Conservation (phyloP, 2,113 vertebrate species). For the Ramphastos sulfuratus region DNA sequence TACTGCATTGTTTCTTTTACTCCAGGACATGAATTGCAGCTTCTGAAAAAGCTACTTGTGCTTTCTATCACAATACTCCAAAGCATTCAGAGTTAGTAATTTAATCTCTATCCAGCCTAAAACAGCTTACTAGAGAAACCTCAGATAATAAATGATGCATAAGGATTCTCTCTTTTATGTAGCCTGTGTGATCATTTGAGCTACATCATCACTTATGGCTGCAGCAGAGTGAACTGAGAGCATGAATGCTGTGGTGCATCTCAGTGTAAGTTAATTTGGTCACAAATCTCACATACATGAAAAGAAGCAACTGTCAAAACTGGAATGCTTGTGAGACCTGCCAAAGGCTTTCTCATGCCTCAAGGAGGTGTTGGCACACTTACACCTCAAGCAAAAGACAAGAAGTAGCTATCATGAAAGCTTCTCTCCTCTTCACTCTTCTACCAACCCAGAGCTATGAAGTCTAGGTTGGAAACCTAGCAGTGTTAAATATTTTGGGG, state of each 20-base stretch:
- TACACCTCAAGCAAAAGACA: not conserved
- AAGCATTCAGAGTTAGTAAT: slow-evolving; percentile 28
- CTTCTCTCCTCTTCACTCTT: not conserved
- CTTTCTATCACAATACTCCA: not conserved
- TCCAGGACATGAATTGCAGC: not conserved
- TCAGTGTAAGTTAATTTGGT: slow-evolving; percentile 18
- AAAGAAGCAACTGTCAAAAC: slow-evolving; percentile 38
- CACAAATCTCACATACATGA: not conserved
- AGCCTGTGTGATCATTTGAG: not conserved
- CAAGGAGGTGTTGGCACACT: not conserved
- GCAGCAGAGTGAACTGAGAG: slow-evolving; percentile 32
- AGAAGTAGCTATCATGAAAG: not conserved
- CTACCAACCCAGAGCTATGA: not conserved
- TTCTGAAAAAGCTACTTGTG: not conserved
- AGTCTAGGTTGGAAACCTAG: not conserved
- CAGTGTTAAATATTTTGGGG: not conserved
- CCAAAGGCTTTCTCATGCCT: not conserved
- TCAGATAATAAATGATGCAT: slow-evolving; percentile 50
- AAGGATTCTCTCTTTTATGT: slow-evolving; percentile 28
- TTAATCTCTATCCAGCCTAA: slow-evolving; percentile 47
- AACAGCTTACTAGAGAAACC: slow-evolving; percentile 47
- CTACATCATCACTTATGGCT: not conserved
- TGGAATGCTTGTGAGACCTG: not conserved
- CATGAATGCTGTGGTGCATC: not conserved
- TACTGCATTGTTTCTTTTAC: not conserved